Percentiles rank a stretch among this genome's conserved stretches.
These are phyloP conservation scores for Hofmannophila pseudospretella DNA, from an alignment of 2,888 invertebrate species.

Conservation along the genomic window DNA sequence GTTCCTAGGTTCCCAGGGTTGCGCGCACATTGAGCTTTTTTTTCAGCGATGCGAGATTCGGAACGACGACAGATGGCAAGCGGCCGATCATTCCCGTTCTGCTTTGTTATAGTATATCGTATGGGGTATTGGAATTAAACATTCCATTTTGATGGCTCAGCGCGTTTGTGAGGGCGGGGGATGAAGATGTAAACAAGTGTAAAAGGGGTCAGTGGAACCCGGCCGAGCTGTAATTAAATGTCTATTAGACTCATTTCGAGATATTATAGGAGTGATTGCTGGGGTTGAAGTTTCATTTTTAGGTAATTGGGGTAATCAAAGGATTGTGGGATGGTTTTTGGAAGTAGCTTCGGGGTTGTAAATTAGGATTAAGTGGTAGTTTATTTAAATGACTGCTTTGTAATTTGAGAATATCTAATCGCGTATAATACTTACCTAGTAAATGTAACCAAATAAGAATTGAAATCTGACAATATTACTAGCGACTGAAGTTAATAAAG, in stretches of 20 bases:
- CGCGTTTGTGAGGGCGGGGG: constrained; percentile 55
- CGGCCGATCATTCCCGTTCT: constrained; percentile 68
- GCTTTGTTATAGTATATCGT: constrained; percentile 73
- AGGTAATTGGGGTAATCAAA: constrained; percentile 51
- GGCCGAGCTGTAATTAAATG: constrained; percentile 67
- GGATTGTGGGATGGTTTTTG: constrained; percentile 35
- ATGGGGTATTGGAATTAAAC: constrained; percentile 73
- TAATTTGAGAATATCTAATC: too few species aligned
- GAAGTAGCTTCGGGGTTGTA: constrained; percentile 31
- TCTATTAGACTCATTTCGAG: constrained; percentile 70
- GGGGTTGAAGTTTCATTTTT: constrained; percentile 51
- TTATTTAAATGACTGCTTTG: constrained; percentile 16
- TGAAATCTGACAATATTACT: too few species aligned
- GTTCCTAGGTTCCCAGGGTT: constrained; percentile 82
- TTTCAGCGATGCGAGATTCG: constrained; percentile 70
- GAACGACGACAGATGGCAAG: constrained; percentile 77
- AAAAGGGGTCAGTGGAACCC: constrained; percentile 76
- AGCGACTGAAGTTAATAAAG: too few species aligned
- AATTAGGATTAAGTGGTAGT: constrained; percentile 23
- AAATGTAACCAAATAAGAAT: too few species aligned
- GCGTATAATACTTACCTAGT: too few species aligned
- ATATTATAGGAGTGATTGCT: constrained; percentile 60
- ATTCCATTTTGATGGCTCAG: constrained; percentile 74
- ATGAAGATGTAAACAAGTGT: constrained; percentile 78
- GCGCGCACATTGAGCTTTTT: constrained; percentile 75